Evolutionary conservation across 92 coral and sea anemone species (phyloP).

Genomic region (Porites rus): DNA sequence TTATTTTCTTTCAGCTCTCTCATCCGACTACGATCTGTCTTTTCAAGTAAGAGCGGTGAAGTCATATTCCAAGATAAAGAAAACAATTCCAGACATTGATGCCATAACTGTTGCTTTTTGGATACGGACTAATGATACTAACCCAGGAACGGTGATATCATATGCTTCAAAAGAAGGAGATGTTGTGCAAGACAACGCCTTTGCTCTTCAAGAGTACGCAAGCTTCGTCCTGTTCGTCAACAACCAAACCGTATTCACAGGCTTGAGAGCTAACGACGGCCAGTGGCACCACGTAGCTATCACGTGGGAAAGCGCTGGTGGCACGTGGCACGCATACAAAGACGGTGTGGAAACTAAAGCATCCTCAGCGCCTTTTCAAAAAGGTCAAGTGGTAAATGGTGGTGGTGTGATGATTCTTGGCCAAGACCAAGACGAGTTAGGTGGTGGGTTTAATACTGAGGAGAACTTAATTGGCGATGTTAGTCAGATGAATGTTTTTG

Average conservation of each 20-base stretch:
- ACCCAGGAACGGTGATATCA: conserved; percentile 77
- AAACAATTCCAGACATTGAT: conserved; percentile 67
- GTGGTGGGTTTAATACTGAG: conserved; percentile 85
- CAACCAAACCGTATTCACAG: conserved; percentile 70
- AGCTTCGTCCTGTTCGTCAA: conserved; percentile 70
- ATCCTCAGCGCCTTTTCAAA: conserved; percentile 67
- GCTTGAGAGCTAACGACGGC: conserved; percentile 69
- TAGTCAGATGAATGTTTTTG: conserved; percentile 85
- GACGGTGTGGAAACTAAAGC: conserved; percentile 60
- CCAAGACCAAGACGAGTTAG: conserved; percentile 84
- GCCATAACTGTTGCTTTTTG: conserved; percentile 77
- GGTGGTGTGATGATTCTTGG: conserved; percentile 86
- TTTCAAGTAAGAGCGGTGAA: conserved; percentile 63
- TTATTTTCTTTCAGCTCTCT: conserved; percentile 54
- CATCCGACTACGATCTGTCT: conserved; percentile 77
- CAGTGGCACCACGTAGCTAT: conserved; percentile 91
- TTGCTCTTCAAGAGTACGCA: conserved; percentile 78
- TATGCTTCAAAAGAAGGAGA: conserved; percentile 69
- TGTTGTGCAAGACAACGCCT: conserved; percentile 81
- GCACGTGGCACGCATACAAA: conserved; percentile 74
- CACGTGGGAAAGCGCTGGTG: conserved; percentile 80
- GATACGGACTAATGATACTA: conserved; percentile 77
- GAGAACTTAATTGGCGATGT: conserved; percentile 82
- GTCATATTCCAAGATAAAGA: conserved; percentile 59
- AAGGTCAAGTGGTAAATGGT: conserved; percentile 75